Conservation (phyloP, 2,113 vertebrate genomes). For the Paramisgurnus dabryanus region DNA sequence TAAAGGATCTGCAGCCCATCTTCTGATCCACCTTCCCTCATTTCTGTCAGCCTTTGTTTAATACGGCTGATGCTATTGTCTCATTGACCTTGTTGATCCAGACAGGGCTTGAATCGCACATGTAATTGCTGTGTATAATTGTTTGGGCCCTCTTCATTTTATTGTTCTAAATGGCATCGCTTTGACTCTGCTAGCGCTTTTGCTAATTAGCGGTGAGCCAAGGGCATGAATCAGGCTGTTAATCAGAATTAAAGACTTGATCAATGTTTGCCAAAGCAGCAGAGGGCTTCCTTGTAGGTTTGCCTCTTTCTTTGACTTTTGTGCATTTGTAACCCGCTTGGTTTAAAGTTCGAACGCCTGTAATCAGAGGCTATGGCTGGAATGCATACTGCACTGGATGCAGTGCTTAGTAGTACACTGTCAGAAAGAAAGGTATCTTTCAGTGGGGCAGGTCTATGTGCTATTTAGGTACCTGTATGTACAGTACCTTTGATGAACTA, state of each 20-base stretch:
- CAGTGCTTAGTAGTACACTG: too few species aligned
- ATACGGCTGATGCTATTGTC: conserved; percentile 18
- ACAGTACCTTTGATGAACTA: too few species aligned
- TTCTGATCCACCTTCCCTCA: conserved; percentile 19
- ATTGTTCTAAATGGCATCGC: conserved; percentile 41
- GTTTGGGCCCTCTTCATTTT: conserved; percentile 34
- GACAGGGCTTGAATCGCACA: conserved; percentile 33
- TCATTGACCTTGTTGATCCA: conserved; percentile 35
- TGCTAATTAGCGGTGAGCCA: conserved; percentile 53
- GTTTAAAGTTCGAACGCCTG: conserved; percentile 17
- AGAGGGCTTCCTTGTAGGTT: conserved; percentile 14
- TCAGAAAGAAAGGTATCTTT: too few species aligned
- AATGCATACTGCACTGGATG: neutral
- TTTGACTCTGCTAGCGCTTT: conserved; percentile 44
- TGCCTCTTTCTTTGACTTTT: conserved; percentile 22
- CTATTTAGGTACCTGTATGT: too few species aligned
- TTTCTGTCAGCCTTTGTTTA: conserved; percentile 26
- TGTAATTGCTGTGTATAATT: conserved; percentile 52
- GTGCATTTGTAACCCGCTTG: conserved; percentile 29
- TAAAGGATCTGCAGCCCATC: conserved; percentile 8
- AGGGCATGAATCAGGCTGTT: conserved; percentile 51
- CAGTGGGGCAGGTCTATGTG: too few species aligned
- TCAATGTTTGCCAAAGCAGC: conserved; percentile 42
- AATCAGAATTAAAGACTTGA: conserved; percentile 58
- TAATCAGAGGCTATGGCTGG: conserved; percentile 6